phyloP scores from a whole-genome alignment of 2,797 vertebrate species.

The Pseudomugil gertrudae region DNA sequence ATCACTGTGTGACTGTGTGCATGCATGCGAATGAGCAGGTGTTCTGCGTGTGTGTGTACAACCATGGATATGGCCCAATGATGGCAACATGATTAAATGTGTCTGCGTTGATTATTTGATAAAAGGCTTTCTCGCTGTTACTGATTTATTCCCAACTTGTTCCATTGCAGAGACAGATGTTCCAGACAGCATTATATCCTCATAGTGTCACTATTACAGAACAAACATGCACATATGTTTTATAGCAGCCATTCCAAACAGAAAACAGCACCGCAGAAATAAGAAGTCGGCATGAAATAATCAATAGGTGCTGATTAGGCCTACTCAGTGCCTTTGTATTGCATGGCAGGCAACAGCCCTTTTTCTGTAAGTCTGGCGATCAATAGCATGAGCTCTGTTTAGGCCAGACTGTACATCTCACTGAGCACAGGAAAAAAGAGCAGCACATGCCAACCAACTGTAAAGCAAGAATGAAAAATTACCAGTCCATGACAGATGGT shows the following conservation, averaged over 20 bases:
- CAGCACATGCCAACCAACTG: slow-evolving; percentile 45
- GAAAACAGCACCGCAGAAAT: slow-evolving; percentile 51
- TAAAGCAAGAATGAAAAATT: slow-evolving; percentile 57
- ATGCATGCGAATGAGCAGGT: slow-evolving; percentile 81
- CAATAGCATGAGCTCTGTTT: slow-evolving; percentile 72
- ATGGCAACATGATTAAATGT: slow-evolving; percentile 51
- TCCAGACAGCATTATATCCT: slow-evolving; percentile 28
- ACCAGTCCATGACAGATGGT: slow-evolving; percentile 41
- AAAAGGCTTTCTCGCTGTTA: slow-evolving; percentile 54
- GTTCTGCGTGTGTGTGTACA: slow-evolving; percentile 37
- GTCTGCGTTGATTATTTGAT: slow-evolving; percentile 66
- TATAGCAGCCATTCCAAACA: slow-evolving; percentile 26
- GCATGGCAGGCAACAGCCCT: slow-evolving; percentile 64
- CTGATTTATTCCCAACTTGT: slow-evolving; percentile 52
- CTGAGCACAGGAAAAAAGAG: slow-evolving; percentile 64
- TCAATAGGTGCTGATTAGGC: slow-evolving; percentile 77
- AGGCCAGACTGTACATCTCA: slow-evolving; percentile 57
- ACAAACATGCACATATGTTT: slow-evolving; percentile 20
- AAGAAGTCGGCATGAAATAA: slow-evolving; percentile 61
- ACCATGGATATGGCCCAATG: slow-evolving; percentile 31
- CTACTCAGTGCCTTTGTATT: slow-evolving; percentile 70
- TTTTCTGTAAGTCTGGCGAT: slow-evolving; percentile 58
- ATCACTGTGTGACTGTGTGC: slow-evolving; percentile 67
- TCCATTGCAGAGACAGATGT: slow-evolving; percentile 45
- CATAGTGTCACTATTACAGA: slow-evolving; percentile 11